Evolutionary conservation across 2,888 invertebrate genomes (phyloP), one percentile per base, ranked within the genome.

Genomic region (Mythimna ferrago): DNA sequence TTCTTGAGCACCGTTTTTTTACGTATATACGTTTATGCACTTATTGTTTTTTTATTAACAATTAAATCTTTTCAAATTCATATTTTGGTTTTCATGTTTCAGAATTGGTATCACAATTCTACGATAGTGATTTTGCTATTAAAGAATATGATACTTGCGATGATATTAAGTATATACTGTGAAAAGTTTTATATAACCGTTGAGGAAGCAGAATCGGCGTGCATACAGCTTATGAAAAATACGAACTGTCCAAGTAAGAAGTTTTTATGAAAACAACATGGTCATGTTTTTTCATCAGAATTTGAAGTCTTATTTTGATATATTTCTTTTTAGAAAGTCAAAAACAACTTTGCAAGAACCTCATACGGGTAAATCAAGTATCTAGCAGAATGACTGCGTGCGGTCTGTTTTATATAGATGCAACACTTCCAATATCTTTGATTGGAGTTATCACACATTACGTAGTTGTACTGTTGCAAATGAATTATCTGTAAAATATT

Each of bases 181-280:
- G 63, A 64, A 48, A 64, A 32, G 32, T 64, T 64, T 26, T 51
- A 64, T 64, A 32, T 64, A 51, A 51, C 63, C 7, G 32, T 64
- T 14, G 48, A 64, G 32, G 48, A 64, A 51, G 32, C 48, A 19
- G 63, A 64, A 19, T 14, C 63, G 0, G 11, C 32, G 19, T 64
- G 48, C 11, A 64, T 64, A 14, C 32, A 6, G 32, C 32, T 64
- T 51, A 51, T 64, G 32, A 51, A 35, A 35, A 64, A 64, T 16
- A 51, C n/a, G 10, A 44, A 62, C 44, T 62, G 62, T 44, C 9
- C 62, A 44, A 16, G 62, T 62, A 57, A 57, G 4, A 57, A 16
- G 7, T 6, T 9, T 57, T 19, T 57, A 16, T 26, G 7, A 57
- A 26, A 32, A 7, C 57, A 7, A n/a, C 2, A 53, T 53, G 5